A percentile compares a stretch with the other conserved stretches of the same genome.
Evolutionary conservation across 2,113 vertebrate species (phyloP).

Genomic region (Ochotona princeps): DNA sequence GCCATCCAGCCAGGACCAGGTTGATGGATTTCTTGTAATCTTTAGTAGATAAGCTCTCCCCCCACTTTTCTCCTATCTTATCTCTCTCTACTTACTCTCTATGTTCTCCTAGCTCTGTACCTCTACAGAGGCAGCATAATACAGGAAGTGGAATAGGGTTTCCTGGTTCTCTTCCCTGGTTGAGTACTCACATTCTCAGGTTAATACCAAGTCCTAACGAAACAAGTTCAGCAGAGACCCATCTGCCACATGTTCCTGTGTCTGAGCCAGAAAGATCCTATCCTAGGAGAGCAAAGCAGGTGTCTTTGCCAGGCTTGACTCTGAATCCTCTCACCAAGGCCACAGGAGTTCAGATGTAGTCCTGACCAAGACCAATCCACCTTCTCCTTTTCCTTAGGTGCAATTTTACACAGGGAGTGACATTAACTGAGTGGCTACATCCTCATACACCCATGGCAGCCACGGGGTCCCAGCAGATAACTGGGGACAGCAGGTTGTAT

Average conservation of each 20-base stretch:
- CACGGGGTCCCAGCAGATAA: conserved; percentile 67
- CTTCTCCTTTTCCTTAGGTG: conserved; percentile 62
- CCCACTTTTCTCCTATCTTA: background rate
- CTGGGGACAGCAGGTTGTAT: conserved; percentile 68
- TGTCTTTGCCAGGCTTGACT: background rate
- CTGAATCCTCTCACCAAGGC: background rate
- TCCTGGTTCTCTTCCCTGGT: background rate
- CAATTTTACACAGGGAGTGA: conserved; percentile 75
- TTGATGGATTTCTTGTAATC: background rate
- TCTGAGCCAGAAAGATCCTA: background rate
- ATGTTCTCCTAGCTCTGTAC: background rate
- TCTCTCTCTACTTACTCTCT: background rate
- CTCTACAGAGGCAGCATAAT: background rate
- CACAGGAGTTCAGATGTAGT: conserved; percentile 25
- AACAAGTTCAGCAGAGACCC: background rate
- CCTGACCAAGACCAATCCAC: conserved; percentile 61
- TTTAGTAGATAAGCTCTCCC: background rate
- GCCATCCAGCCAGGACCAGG: background rate
- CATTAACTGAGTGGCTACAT: conserved; percentile 70
- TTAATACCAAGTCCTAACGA: background rate
- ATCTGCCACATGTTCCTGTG: background rate
- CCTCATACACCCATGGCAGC: conserved; percentile 58
- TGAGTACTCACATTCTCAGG: background rate
- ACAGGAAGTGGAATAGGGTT: background rate
- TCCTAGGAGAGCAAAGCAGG: background rate